Conservation (phyloP, 1,140 invertebrate species). For the Ruditapes philippinarum region DNA sequence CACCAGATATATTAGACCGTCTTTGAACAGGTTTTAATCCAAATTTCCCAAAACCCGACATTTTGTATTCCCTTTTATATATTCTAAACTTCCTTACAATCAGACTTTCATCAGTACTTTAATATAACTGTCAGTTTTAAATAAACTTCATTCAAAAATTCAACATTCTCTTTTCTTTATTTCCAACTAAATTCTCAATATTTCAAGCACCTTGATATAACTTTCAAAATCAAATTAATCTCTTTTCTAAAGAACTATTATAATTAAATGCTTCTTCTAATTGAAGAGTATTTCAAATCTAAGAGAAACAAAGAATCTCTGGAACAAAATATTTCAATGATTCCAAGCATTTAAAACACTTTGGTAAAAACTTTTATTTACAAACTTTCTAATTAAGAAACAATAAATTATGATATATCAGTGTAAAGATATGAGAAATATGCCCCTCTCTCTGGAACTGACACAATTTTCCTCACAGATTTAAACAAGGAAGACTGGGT, state of each 20-base stretch:
- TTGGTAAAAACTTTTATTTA: background rate
- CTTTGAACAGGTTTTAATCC: constrained; percentile 43
- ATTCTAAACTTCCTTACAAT: background rate
- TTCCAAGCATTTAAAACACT: too few species aligned
- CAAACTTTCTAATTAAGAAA: background rate
- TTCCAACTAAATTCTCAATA: background rate
- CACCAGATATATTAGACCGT: constrained; percentile 8
- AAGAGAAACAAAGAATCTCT: too few species aligned
- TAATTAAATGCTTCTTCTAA: too few species aligned
- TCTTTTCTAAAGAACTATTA: background rate
- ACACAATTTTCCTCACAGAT: background rate
- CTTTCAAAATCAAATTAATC: too few species aligned
- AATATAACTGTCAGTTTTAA: too few species aligned
- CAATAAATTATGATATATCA: background rate
- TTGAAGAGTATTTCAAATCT: too few species aligned
- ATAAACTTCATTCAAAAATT: too few species aligned
- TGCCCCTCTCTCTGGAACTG: background rate
- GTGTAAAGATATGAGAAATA: background rate
- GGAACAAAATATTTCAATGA: too few species aligned
- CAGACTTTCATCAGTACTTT: background rate
- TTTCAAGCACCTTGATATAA: too few species aligned
- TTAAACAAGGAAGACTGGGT: background rate
- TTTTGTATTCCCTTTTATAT: background rate
- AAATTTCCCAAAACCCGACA: constrained; percentile 18
- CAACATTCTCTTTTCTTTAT: background rate